Evolutionary conservation across 2,888 invertebrate species (phyloP).

Genomic region (Chaetogeoica ovagalla): DNA sequence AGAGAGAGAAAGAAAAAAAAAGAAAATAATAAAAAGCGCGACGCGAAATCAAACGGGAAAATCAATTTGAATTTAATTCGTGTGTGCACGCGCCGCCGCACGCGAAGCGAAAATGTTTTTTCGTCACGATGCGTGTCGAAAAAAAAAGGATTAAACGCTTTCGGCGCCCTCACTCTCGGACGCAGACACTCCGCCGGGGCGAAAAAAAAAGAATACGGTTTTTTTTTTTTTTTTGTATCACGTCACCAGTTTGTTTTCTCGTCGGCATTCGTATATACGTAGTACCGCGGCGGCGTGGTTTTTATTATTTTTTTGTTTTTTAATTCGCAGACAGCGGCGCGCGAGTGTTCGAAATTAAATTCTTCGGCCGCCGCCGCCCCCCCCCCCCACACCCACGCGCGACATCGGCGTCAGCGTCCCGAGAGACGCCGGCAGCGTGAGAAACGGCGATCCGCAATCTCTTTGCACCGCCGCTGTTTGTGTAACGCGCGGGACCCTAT

Average conservation of each 20-base stretch:
- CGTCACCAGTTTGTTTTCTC: slow-evolving; percentile 30
- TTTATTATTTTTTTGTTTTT: background rate
- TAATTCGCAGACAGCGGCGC: background rate
- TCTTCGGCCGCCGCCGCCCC: background rate
- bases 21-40: background rate
- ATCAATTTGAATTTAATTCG: slow-evolving; percentile 25
- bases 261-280: slow-evolving; percentile 48
- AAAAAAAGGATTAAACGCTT: slow-evolving; percentile 29
- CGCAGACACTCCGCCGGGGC: background rate
- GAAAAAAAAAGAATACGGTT: too few species aligned
- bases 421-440: too few species aligned
- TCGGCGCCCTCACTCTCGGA: background rate
- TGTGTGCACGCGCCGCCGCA: background rate
- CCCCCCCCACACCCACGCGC: too few species aligned
- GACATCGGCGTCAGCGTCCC: too few species aligned
- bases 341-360: slow-evolving; percentile 28
- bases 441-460: too few species aligned
- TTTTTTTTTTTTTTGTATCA: background rate
- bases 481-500: slow-evolving; percentile 30
- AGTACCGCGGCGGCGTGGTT: slow-evolving; percentile 2
- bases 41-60: slow-evolving; percentile 7
- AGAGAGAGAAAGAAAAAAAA: too few species aligned
- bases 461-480: slow-evolving; percentile 19
- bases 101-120: too few species aligned
- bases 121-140: too few species aligned